Percentiles rank a stretch among this genome's conserved stretches.
phyloP scores from a whole-genome alignment of 92 coral and sea anemone genomes.

The Palythoa grandiflora region DNA sequence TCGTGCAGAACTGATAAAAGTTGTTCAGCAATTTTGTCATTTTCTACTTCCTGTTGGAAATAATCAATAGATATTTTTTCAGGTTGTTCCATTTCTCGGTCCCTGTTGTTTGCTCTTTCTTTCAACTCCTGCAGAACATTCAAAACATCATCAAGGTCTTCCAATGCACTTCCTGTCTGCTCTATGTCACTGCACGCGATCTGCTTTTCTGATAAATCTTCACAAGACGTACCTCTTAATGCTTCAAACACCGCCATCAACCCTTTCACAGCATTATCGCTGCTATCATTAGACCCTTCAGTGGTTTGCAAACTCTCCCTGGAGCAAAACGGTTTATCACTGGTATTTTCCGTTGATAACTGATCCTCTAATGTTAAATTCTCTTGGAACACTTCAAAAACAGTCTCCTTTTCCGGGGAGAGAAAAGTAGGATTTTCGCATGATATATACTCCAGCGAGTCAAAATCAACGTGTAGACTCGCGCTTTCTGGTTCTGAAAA shows the following conservation, averaged over 20 bases:
- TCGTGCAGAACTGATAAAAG: slow-evolving; percentile 17
- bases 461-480: neutral
- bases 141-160: slow-evolving; percentile 30
- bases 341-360: neutral
- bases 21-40: neutral
- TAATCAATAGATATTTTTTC: neutral
- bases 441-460: slow-evolving; percentile 15
- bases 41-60: neutral
- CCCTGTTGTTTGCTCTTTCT: slow-evolving; percentile 17
- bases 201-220: neutral
- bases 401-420: neutral
- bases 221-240: slow-evolving; percentile 9
- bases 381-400: neutral
- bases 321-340: neutral
- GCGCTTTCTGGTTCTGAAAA: slow-evolving; percentile 25
- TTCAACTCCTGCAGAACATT: slow-evolving; percentile 16
- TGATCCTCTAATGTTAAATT: slow-evolving; percentile 19
- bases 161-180: slow-evolving; percentile 15
- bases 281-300: slow-evolving; percentile 13
- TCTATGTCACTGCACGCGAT: neutral
- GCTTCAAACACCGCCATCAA: slow-evolving; percentile 40
- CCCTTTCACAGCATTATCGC: slow-evolving; percentile 31
- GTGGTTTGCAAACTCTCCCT: neutral
- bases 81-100: neutral
- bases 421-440: neutral